phyloP scores from a whole-genome alignment of 2,888 invertebrate genomes.

The Vesta saturnalis region DNA sequence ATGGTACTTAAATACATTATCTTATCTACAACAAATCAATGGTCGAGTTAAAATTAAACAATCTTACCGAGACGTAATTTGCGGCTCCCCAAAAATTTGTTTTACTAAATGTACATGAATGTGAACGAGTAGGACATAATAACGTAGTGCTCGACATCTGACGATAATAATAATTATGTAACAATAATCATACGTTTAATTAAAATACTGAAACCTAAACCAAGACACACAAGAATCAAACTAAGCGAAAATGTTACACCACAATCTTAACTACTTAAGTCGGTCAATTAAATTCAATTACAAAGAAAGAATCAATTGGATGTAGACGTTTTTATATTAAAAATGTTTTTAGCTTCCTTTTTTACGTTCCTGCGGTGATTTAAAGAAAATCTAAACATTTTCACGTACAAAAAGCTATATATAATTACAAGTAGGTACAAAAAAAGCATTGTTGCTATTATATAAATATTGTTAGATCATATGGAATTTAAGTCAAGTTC shows the following conservation, averaged over 20 bases:
- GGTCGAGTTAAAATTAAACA: not conserved
- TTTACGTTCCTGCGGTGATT: too few relatives aligned
- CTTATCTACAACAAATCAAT: not conserved
- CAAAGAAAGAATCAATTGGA: constrained; percentile 6
- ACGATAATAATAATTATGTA: not conserved
- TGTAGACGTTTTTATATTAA: not conserved
- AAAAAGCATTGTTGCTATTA: too few relatives aligned
- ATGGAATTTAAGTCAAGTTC: not conserved
- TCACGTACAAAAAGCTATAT: too few relatives aligned
- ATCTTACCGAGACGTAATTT: not conserved
- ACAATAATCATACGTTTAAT: too few relatives aligned
- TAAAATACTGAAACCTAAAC: not conserved
- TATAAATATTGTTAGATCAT: not conserved
- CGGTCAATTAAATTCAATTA: constrained; percentile 4
- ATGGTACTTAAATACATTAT: not conserved
- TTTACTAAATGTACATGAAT: not conserved
- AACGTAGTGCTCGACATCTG: not conserved
- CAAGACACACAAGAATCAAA: not conserved
- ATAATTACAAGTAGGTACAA: too few relatives aligned
- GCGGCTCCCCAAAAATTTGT: not conserved
- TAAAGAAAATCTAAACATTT: too few relatives aligned
- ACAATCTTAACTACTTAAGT: not conserved
- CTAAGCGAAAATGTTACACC: not conserved
- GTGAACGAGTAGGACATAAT: not conserved
- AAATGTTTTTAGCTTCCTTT: not conserved